Conservation (phyloP, 2,888 invertebrate genomes). For the Thymelicus sylvestris region DNA sequence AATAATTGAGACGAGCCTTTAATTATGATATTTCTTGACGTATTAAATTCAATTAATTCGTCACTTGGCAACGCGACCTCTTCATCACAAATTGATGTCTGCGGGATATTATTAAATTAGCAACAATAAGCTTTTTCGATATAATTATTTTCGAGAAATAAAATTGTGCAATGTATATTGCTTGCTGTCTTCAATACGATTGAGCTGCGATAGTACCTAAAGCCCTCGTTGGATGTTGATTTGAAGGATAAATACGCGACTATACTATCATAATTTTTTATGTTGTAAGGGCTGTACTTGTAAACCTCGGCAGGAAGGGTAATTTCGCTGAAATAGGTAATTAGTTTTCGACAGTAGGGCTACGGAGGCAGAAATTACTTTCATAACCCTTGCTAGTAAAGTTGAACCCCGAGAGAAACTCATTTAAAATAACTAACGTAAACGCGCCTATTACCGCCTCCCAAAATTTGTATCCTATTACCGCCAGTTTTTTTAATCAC, state of each 20-base stretch:
- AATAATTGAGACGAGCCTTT: no score
- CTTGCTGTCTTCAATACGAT: neutral
- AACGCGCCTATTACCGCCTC: no score
- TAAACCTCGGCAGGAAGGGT: slow-evolving; percentile 15
- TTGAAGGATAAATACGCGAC: neutral
- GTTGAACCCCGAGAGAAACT: slow-evolving; percentile 23
- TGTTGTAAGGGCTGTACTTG: neutral
- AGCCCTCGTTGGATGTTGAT: neutral
- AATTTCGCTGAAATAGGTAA: slow-evolving; percentile 44
- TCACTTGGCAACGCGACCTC: neutral
- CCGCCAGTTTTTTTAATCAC: no score
- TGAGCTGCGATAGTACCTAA: neutral
- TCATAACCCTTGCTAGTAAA: slow-evolving; percentile 23
- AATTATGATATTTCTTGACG: neutral
- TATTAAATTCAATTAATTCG: slow-evolving; percentile 1
- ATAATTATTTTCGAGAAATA: neutral
- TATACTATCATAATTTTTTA: neutral
- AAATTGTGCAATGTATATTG: neutral
- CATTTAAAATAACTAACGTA: slow-evolving; percentile 25
- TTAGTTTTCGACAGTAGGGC: slow-evolving; percentile 47
- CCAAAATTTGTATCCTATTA: no score
- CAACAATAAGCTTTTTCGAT: neutral
- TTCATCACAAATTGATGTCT: slow-evolving; percentile 11
- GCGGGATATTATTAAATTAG: slow-evolving; percentile 8
- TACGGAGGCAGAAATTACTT: slow-evolving; percentile 29